Evolutionary conservation across 2,888 invertebrate genomes (phyloP).

Genomic region (Dryadula phaetusa): DNA sequence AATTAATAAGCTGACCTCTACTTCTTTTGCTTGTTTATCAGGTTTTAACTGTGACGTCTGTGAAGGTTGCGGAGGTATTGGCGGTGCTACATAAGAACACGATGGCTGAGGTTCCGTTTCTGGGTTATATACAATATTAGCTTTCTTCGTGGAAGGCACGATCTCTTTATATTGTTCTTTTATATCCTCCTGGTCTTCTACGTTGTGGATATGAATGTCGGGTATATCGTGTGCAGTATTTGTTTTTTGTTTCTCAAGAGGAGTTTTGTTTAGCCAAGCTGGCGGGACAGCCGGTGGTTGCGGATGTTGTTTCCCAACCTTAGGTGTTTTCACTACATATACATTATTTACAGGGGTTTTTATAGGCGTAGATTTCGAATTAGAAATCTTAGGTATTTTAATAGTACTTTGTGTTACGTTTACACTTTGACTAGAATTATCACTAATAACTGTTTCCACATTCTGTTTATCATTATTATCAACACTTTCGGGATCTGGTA

Average conservation of each 20-base stretch:
- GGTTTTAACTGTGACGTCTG: conserved; percentile 67
- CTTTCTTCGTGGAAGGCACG: conserved; percentile 55
- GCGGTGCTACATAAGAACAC: conserved; percentile 69
- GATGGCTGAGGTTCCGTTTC: conserved; percentile 68
- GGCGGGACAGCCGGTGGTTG: conserved; percentile 75
- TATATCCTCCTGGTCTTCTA: conserved; percentile 54
- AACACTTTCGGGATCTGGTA: conserved; percentile 49
- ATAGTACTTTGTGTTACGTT: conserved; percentile 29
- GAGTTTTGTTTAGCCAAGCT: conserved; percentile 65
- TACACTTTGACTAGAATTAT: conserved; percentile 38
- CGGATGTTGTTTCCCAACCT: conserved; percentile 57
- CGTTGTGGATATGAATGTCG: conserved; percentile 67
- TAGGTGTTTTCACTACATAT: conserved; percentile 49
- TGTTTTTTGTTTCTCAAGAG: conserved; percentile 36
- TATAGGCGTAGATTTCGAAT: conserved; percentile 45
- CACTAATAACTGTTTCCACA: conserved; percentile 37
- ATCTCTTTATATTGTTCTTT: conserved; percentile 56
- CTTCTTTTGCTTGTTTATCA: conserved; percentile 72
- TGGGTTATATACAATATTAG: conserved; percentile 52
- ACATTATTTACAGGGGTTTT: conserved; percentile 48
- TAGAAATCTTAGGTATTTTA: conserved; percentile 36
- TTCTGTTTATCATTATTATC: conserved; percentile 46
- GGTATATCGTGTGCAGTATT: conserved; percentile 57
- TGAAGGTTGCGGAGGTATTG: conserved; percentile 53
- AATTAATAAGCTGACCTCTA: conserved; percentile 73